Evolutionary conservation across 2,888 invertebrate species (phyloP).

Genomic region (Sialis lutaria): DNA sequence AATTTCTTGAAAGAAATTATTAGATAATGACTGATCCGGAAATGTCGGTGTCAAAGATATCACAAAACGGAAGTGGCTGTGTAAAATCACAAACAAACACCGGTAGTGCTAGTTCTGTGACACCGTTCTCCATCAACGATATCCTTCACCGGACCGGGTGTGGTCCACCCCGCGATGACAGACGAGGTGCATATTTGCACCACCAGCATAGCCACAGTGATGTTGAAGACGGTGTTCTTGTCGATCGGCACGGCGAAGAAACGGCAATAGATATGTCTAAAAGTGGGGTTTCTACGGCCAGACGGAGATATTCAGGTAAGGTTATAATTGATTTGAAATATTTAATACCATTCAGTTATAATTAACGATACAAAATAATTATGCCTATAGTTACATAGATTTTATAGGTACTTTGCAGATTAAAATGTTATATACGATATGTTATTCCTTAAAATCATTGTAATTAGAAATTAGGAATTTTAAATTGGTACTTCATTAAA

Average conservation of each 20-base stretch:
- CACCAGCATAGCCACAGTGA: no score
- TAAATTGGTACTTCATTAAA: no score
- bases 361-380: no score
- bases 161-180: no score
- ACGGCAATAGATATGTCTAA: constrained; percentile 28
- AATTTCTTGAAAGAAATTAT: no score
- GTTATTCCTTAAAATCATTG: no score
- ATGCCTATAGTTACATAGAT: no score
- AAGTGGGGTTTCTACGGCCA: constrained; percentile 7
- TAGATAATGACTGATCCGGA: background rate
- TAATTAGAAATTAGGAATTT: no score
- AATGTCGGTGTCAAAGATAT: background rate
- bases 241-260: constrained; percentile 13
- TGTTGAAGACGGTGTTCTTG: background rate
- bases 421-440: no score
- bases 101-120: constrained; percentile 15
- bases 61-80: background rate
- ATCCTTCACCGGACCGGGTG: constrained; percentile 29
- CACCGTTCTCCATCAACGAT: constrained; percentile 58
- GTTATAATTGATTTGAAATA: background rate
- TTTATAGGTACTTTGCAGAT: no score
- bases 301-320: constrained; percentile 7
- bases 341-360: background rate
- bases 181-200: no score
- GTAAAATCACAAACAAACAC: background rate